phyloP scores from a whole-genome alignment of 2,113 vertebrate genomes.

The Odocoileus virginianus region DNA sequence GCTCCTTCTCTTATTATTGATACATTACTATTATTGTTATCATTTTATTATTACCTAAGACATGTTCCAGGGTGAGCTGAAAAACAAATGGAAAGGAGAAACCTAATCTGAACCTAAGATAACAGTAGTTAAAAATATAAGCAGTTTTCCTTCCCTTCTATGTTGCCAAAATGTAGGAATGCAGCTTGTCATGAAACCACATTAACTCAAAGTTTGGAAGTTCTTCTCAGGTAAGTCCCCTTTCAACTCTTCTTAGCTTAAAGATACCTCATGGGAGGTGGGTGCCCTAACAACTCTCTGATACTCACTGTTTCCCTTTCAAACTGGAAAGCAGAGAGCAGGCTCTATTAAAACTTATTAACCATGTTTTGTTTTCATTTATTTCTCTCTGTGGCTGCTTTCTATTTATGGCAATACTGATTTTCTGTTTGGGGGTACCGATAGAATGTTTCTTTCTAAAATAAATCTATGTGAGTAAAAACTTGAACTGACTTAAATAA shows the following conservation, averaged over 20 bases:
- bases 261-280: rapidly evolving
- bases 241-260: neutral
- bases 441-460: slow-evolving; percentile 7
- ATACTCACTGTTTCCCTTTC: neutral
- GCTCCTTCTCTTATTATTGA: neutral
- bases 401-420: neutral
- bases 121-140: neutral
- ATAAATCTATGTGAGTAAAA: neutral
- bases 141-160: neutral
- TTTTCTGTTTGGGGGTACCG: neutral
- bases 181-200: neutral
- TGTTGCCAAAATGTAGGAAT: neutral
- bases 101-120: neutral
- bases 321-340: neutral
- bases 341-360: neutral
- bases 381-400: neutral
- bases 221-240: neutral
- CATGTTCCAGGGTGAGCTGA: neutral
- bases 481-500: neutral
- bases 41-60: neutral
- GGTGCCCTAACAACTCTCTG: neutral
- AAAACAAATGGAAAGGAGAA: neutral
- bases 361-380: neutral
- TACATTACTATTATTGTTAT: neutral
- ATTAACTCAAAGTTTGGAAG: neutral